Evolutionary conservation across 1,140 invertebrate genomes (phyloP).

Genomic region (Drosophila arizonae): DNA sequence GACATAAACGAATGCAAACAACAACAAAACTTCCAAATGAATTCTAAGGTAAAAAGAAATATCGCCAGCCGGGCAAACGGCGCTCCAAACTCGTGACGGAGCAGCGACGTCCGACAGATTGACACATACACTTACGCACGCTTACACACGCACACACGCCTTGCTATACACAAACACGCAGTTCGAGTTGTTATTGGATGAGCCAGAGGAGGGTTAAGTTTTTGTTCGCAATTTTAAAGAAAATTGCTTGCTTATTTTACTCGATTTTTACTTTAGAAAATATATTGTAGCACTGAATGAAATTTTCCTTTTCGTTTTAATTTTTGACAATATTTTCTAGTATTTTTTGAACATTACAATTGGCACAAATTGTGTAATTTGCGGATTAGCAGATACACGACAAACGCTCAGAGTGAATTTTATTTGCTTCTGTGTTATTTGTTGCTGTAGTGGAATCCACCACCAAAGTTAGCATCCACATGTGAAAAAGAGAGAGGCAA

Average conservation of each 20-base stretch:
- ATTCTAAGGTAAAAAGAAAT: constrained; percentile 53
- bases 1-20: constrained; percentile 62
- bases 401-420: constrained; percentile 53
- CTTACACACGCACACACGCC: background rate
- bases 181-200: constrained; percentile 16
- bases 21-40: constrained; percentile 15
- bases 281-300: constrained; percentile 34
- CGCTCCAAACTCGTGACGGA: constrained; percentile 73
- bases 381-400: constrained; percentile 70
- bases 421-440: constrained; percentile 39
- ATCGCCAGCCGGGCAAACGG: constrained; percentile 47
- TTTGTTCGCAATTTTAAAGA: constrained; percentile 30
- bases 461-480: constrained; percentile 51
- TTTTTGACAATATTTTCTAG: constrained; percentile 57
- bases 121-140: constrained; percentile 15
- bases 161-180: constrained; percentile 44
- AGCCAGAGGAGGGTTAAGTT: constrained; percentile 27
- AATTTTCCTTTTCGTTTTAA: constrained; percentile 22
- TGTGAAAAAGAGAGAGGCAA: constrained; percentile 26
- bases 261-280: constrained; percentile 33
- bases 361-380: constrained; percentile 75
- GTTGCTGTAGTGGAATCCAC: constrained; percentile 69
- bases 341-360: constrained; percentile 42
- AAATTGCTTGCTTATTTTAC: constrained; percentile 19
- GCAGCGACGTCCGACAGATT: constrained; percentile 27